Evolutionary conservation across 2,797 vertebrate species (phyloP).

Genomic region (Anguilla marmorata): DNA sequence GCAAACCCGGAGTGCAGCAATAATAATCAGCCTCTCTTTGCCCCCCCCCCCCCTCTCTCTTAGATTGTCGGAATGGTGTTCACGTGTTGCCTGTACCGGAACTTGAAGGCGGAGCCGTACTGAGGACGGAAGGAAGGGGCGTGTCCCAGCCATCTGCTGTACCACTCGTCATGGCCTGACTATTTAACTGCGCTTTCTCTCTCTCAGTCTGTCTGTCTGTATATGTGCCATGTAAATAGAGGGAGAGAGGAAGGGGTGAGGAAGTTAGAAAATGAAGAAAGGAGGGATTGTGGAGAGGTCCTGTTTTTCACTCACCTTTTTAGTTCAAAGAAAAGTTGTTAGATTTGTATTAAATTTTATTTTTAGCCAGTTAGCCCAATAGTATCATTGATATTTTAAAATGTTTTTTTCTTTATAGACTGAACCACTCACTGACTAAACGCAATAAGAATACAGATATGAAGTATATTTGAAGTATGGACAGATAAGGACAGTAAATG

Average conservation of each 20-base stretch:
- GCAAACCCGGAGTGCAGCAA: not conserved
- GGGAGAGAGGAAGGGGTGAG: not conserved
- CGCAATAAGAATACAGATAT: not conserved
- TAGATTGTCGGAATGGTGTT: conserved; percentile 96
- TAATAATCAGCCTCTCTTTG: not conserved
- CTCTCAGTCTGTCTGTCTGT: conserved; percentile 22
- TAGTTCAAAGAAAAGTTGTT: not conserved
- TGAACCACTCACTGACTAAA: not conserved
- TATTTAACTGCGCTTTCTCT: not conserved
- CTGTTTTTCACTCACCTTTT: not conserved
- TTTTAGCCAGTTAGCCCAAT: not conserved
- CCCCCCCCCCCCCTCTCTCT: conserved; percentile 36
- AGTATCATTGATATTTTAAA: not conserved
- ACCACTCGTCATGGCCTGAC: not conserved
- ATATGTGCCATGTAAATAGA: conserved; percentile 27
- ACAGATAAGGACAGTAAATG: not conserved
- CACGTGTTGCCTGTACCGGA: conserved; percentile 92
- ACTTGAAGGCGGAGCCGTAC: conserved; percentile 82
- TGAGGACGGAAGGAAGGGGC: conserved; percentile 47
- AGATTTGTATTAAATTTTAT: not conserved
- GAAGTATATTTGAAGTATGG: conserved; percentile 1
- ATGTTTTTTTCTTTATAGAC: not conserved
- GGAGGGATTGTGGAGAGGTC: not conserved
- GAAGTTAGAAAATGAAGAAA: not conserved
- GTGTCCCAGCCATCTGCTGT: not conserved